Evolutionary conservation across 2,113 vertebrate genomes (phyloP).

Genomic region (Gavialis gangeticus): DNA sequence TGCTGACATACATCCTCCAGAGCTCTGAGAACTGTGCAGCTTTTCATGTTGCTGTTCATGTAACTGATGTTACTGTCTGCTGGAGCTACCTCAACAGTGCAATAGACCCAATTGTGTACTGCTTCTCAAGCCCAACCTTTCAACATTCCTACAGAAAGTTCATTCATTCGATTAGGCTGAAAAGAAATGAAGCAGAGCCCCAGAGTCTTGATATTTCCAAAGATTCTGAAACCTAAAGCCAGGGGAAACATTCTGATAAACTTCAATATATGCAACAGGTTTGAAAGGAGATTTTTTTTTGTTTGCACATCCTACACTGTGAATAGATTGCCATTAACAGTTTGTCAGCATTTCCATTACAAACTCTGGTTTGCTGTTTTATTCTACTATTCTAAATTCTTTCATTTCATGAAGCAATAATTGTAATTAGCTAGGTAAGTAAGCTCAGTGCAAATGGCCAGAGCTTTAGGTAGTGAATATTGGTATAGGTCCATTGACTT

Average conservation of each 20-base stretch:
- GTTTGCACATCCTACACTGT: neutral
- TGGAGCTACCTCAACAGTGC: conserved; percentile 76
- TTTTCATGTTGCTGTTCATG: neutral
- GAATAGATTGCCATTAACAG: neutral
- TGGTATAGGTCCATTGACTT: neutral
- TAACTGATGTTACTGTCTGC: conserved; percentile 63
- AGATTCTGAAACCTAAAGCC: neutral
- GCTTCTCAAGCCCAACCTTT: conserved; percentile 70
- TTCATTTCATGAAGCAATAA: neutral
- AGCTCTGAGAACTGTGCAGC: accelerated
- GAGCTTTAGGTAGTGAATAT: neutral
- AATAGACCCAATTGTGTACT: conserved; percentile 72
- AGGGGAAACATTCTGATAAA: neutral
- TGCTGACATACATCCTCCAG: conserved; percentile 34
- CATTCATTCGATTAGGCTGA: neutral
- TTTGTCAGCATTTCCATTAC: neutral
- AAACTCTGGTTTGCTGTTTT: neutral
- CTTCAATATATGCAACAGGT: neutral
- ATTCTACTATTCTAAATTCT: neutral
- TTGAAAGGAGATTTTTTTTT: neutral
- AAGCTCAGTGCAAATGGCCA: neutral
- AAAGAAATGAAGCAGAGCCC: neutral
- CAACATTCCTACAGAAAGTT: conserved; percentile 21
- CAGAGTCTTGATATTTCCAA: neutral
- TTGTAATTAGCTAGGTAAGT: neutral